These are phyloP conservation scores for Eupithecia inturbata DNA, from an alignment of 2,888 invertebrate genomes.

Conservation along the genomic window DNA sequence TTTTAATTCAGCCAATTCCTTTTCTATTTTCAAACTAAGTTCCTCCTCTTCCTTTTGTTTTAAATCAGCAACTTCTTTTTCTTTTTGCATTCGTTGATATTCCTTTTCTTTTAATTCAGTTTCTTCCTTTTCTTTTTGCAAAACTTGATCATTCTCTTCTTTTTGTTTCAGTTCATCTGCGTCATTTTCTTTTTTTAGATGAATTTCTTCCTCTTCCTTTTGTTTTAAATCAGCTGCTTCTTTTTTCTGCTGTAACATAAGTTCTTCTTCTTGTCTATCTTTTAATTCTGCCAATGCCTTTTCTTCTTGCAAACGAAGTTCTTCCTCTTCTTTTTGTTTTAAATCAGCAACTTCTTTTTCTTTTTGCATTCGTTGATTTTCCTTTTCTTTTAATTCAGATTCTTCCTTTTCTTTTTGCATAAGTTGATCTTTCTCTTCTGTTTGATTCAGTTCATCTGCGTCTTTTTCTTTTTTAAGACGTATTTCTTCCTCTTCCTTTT, in stretches of 20 bases:
- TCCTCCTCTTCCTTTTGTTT: conserved; percentile 29
- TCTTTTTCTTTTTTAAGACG: neutral
- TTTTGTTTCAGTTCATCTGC: conserved; percentile 15
- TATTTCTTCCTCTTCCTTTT: conserved; percentile 1
- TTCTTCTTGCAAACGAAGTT: neutral
- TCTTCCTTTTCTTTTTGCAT: conserved; percentile 25
- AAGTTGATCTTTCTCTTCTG: neutral
- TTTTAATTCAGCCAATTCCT: conserved; percentile 7
- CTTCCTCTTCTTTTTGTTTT: neutral
- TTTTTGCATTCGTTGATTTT: neutral
- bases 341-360: neutral
- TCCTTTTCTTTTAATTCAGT: no score
- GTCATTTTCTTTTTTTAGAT: conserved; percentile 1
- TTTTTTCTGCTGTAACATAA: neutral
- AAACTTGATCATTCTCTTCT: neutral
- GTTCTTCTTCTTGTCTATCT: neutral
- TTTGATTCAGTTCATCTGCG: neutral
- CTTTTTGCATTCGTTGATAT: neutral
- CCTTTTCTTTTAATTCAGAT: conserved; percentile 10
- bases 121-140: conserved; percentile 15
- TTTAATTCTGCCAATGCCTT: neutral
- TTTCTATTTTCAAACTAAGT: neutral
- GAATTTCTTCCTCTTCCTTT: conserved; percentile 26
- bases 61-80: conserved; percentile 23
- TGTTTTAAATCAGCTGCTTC: conserved; percentile 11